phyloP scores from a whole-genome alignment of 2,888 invertebrate species.

The Leptothorax acervorum region DNA sequence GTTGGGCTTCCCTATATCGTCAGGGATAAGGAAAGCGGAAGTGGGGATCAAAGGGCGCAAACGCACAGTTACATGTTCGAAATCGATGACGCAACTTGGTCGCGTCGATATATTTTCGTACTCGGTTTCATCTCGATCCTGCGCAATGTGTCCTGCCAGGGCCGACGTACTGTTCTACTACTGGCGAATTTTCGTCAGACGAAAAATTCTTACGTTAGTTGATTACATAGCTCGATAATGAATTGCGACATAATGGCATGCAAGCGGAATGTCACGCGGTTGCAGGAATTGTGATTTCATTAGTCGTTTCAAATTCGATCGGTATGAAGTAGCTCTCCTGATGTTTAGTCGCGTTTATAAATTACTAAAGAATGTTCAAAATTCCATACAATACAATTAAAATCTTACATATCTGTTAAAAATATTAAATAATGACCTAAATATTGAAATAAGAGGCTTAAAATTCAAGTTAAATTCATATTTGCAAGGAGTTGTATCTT shows the following conservation, averaged over 20 bases:
- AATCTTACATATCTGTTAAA: background rate
- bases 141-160: slow-evolving; percentile 63
- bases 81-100: slow-evolving; percentile 70
- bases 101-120: slow-evolving; percentile 47
- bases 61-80: slow-evolving; percentile 60
- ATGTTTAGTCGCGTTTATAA: background rate
- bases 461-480: background rate
- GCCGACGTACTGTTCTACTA: slow-evolving; percentile 24
- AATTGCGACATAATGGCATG: background rate
- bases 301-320: background rate
- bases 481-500: background rate
- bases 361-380: background rate
- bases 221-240: background rate
- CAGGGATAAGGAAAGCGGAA: slow-evolving; percentile 43
- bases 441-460: background rate
- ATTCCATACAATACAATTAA: background rate
- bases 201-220: background rate
- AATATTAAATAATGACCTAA: background rate
- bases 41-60: slow-evolving; percentile 60
- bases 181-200: background rate
- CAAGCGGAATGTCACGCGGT: background rate
- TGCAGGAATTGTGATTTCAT: background rate
- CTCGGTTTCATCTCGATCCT: slow-evolving; percentile 54
- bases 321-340: background rate
- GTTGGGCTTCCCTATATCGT: background rate